Conservation (phyloP, 2,113 vertebrate species). For the Amphiprion ocellaris region DNA sequence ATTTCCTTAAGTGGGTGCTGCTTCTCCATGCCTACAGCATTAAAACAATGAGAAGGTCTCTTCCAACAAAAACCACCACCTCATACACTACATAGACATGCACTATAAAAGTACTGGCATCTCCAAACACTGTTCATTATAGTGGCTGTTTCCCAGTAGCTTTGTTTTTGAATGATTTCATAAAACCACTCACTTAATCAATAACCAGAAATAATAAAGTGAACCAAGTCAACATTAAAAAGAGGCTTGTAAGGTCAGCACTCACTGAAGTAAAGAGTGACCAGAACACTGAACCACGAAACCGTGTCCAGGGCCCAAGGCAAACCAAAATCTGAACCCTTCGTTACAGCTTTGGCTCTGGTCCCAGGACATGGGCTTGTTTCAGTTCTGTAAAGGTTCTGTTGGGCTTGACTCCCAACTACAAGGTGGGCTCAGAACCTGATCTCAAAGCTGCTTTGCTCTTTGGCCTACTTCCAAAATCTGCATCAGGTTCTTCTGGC, state of each 20-base stretch:
- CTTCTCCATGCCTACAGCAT: constrained; percentile 18
- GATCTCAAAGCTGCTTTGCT: constrained; percentile 56
- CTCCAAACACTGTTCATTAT: constrained; percentile 38
- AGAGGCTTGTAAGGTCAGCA: constrained; percentile 38
- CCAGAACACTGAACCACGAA: constrained; percentile 38
- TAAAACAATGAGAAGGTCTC: constrained; percentile 50
- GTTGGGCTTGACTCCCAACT: constrained; percentile 61
- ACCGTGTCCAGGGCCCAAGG: constrained; percentile 32
- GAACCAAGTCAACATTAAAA: constrained; percentile 5
- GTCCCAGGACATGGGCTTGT: constrained; percentile 39
- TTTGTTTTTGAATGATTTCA: constrained; percentile 49
- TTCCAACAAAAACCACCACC: constrained; percentile 51
- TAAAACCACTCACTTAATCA: constrained; percentile 56
- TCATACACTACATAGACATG: constrained; percentile 54
- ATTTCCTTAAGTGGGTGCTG: constrained; percentile 38
- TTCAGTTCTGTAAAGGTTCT: constrained; percentile 57
- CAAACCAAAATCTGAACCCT: constrained; percentile 40
- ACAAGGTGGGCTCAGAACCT: constrained; percentile 70
- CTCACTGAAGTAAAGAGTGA: constrained; percentile 28
- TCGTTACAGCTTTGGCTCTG: constrained; percentile 47
- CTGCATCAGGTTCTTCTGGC: constrained; percentile 52
- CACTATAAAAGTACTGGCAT: constrained; percentile 48
- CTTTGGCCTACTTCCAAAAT: constrained; percentile 44
- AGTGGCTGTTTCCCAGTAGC: constrained; percentile 52
- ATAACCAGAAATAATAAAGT: constrained; percentile 48